These are phyloP conservation scores for Lamellibrachia columna DNA, from an alignment of 2,888 invertebrate species.

Conservation along the genomic window DNA sequence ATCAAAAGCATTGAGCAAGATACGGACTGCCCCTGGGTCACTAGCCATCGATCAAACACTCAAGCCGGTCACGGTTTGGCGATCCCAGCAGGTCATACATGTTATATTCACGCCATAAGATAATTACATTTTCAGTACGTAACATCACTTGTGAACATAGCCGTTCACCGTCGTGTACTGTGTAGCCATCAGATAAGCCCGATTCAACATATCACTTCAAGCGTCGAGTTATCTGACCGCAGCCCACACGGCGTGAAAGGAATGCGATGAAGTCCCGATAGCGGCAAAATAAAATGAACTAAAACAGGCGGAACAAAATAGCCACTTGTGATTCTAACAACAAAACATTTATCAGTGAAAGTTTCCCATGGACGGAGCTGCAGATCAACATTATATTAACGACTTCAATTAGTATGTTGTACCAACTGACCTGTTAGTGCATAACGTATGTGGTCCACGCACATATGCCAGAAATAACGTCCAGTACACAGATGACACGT, in stretches of 20 bases:
- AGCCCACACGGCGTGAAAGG: neutral
- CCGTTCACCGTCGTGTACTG: neutral
- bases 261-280: conserved; percentile 5
- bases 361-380: neutral
- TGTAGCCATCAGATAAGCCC: neutral
- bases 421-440: neutral
- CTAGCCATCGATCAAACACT: neutral
- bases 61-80: neutral
- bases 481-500: neutral
- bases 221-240: neutral
- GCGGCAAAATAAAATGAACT: neutral
- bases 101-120: neutral
- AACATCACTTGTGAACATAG: neutral
- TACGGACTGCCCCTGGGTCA: neutral
- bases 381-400: neutral
- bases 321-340: neutral
- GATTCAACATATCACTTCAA: neutral
- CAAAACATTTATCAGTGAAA: neutral
- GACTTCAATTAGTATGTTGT: neutral
- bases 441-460: neutral
- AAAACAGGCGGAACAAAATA: neutral
- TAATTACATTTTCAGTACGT: neutral
- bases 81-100: neutral
- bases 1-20: neutral
- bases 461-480: neutral